These are phyloP conservation scores for Cerastis leucographa DNA, from an alignment of 2,888 invertebrate species.

Conservation along the genomic window DNA sequence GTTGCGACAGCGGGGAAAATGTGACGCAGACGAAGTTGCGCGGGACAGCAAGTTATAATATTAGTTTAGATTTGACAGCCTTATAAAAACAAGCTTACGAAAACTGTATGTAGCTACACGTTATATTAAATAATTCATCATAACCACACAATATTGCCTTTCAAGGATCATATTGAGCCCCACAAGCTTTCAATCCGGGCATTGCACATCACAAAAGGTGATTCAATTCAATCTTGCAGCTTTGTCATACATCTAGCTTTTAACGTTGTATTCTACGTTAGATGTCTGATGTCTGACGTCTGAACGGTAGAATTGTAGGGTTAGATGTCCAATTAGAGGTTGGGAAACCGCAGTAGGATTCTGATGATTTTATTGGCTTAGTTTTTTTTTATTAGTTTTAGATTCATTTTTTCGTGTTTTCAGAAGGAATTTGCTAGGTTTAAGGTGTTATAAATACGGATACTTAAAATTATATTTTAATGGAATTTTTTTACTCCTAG, in stretches of 20 bases:
- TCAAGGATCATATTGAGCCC: conserved; percentile 8
- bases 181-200: neutral
- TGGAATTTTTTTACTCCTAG: neutral
- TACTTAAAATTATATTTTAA: neutral
- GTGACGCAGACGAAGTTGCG: no score
- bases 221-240: conserved; percentile 41
- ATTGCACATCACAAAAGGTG: conserved; percentile 36
- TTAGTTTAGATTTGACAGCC: neutral
- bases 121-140: neutral
- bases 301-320: conserved; percentile 9
- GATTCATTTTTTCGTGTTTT: neutral
- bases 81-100: neutral
- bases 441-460: neutral
- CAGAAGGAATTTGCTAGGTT: no score
- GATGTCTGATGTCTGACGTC: conserved; percentile 3
- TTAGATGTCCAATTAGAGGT: conserved; percentile 2
- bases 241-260: conserved; percentile 36
- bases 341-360: neutral
- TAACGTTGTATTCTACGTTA: conserved; percentile 6
- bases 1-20: no score
- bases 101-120: neutral
- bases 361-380: neutral
- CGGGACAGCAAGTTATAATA: no score
- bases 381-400: neutral
- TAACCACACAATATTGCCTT: neutral